phyloP scores from a whole-genome alignment of 2,888 invertebrate species.

The Osmoderma eremita region DNA sequence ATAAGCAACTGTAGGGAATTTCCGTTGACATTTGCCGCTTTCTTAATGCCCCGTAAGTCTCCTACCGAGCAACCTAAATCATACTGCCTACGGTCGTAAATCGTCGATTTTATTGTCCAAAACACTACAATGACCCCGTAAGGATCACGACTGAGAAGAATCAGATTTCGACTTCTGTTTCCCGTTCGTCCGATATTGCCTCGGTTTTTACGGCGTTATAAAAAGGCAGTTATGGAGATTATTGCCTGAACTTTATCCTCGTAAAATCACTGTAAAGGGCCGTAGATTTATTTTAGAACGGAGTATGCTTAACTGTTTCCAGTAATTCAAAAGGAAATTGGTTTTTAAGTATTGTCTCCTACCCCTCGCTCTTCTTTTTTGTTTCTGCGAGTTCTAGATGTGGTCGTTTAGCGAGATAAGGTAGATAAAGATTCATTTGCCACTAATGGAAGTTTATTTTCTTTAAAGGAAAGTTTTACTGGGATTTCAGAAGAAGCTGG shows the following conservation, averaged over 20 bases:
- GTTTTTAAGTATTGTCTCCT: conserved; percentile 20
- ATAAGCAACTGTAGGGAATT: too few species aligned
- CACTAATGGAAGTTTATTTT: too few species aligned
- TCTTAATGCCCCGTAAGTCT: neutral
- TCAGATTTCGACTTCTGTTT: conserved; percentile 25
- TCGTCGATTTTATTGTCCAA: conserved; percentile 33
- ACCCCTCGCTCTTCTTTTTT: too few species aligned
- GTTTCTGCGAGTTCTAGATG: too few species aligned
- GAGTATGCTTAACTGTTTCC: conserved; percentile 25
- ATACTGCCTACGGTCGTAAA: conserved; percentile 34
- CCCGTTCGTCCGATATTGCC: conserved; percentile 21
- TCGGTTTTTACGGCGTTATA: conserved; percentile 36
- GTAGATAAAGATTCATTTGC: too few species aligned
- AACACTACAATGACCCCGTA: conserved; percentile 27
- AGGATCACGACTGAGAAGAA: conserved; percentile 22
- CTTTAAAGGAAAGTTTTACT: too few species aligned
- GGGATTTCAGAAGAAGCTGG: too few species aligned
- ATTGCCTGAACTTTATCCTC: conserved; percentile 36
- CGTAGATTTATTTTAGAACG: conserved; percentile 33
- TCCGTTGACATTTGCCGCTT: too few species aligned
- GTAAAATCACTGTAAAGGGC: conserved; percentile 35
- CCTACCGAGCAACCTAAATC: conserved; percentile 24
- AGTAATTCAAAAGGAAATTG: conserved; percentile 22
- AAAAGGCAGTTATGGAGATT: conserved; percentile 37
- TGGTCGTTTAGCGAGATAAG: too few species aligned